A percentile compares a stretch with the other conserved stretches of the same genome.
Evolutionary conservation across 2,888 invertebrate species (phyloP).

Genomic region (Diarsia dahlii): DNA sequence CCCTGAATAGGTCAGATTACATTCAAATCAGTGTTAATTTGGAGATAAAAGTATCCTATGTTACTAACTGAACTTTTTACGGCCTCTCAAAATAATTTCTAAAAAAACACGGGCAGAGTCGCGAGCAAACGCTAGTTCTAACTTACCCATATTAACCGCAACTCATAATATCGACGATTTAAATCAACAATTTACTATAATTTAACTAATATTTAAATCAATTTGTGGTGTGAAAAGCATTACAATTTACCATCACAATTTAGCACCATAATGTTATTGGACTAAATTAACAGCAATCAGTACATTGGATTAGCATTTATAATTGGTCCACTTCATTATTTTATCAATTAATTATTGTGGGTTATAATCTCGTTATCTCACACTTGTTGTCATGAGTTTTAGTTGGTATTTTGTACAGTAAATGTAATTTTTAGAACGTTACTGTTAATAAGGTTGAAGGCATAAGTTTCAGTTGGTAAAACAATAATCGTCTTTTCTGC

Average conservation of each 20-base stretch:
- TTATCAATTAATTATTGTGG: not conserved
- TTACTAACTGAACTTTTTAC: not conserved
- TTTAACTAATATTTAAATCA: conserved; percentile 8
- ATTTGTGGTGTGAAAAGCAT: conserved; percentile 7
- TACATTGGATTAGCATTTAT: conserved; percentile 27
- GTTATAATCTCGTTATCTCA: not conserved
- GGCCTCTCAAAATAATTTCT: not conserved
- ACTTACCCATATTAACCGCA: not conserved
- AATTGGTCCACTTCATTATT: conserved; percentile 1
- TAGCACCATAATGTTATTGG: conserved; percentile 3
- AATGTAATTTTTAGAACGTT: not conserved
- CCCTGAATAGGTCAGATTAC: no score
- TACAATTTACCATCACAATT: conserved; percentile 1
- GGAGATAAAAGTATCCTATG: not conserved
- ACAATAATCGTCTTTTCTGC: no score
- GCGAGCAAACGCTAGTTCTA: not conserved
- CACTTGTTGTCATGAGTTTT: not conserved
- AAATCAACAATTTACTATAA: not conserved
- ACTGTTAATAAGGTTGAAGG: not conserved
- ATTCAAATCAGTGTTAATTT: not conserved
- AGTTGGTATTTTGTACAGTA: not conserved
- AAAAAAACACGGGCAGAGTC: not conserved
- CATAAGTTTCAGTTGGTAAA: no score
- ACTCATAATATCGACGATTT: not conserved
- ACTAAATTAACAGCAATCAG: conserved; percentile 10